Conservation (phyloP, 2,888 invertebrate species). For the Sphinx pinastri region DNA sequence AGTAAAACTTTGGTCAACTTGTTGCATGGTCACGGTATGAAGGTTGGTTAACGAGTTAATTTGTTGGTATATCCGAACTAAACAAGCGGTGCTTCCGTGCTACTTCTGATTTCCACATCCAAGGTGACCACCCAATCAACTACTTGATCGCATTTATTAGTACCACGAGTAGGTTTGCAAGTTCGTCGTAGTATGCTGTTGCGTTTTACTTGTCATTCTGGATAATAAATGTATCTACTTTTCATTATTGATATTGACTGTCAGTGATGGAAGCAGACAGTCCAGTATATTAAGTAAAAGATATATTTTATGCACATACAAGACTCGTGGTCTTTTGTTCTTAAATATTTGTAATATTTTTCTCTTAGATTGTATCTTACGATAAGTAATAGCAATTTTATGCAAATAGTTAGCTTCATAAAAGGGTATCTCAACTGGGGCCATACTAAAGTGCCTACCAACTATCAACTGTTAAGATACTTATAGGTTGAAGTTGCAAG, state of each 20-base stretch:
- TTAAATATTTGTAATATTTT: too few relatives aligned
- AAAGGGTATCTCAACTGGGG: too few relatives aligned
- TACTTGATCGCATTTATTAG: constrained; percentile 5
- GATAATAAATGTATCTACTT: too few relatives aligned
- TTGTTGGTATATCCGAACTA: constrained; percentile 22
- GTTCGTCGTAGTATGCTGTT: neutral
- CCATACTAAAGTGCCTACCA: too few relatives aligned
- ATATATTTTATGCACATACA: too few relatives aligned
- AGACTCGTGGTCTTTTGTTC: too few relatives aligned
- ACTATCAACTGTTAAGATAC: too few relatives aligned
- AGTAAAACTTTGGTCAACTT: constrained; percentile 9
- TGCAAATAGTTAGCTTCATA: too few relatives aligned
- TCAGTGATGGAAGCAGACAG: neutral
- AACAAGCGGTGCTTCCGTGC: constrained; percentile 30
- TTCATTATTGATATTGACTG: neutral
- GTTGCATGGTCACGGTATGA: constrained; percentile 21
- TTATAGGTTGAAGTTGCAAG: too few relatives aligned
- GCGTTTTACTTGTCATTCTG: constrained; percentile 4
- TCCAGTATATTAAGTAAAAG: neutral
- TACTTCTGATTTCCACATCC: constrained; percentile 36
- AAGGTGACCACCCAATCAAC: constrained; percentile 34
- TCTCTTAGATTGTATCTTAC: too few relatives aligned
- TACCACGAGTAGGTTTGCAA: neutral
- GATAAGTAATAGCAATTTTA: too few relatives aligned
- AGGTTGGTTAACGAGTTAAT: constrained; percentile 23